Evolutionary conservation across 2,113 vertebrate species (phyloP), one percentile per base, ranked within the genome.

Genomic region (Crocuta crocuta): DNA sequence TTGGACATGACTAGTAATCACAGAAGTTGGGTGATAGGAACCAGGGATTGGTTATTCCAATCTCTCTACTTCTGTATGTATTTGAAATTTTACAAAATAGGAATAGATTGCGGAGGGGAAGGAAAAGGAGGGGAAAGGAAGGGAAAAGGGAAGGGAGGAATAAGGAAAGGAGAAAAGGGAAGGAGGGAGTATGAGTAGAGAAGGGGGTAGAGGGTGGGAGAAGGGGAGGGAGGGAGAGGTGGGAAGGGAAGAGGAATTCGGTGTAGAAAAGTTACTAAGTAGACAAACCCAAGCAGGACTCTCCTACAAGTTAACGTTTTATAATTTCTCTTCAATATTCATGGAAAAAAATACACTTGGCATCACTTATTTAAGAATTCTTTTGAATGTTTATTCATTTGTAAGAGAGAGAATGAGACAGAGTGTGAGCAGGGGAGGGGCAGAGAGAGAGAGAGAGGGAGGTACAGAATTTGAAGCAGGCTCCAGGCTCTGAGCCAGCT

Each of bases 61-160:
- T 53, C 33, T 55, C 33, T 73, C 63, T 70, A 82, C 21, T 95
- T 94, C 17, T 21, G 43, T 53, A 39, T 48, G 48, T 76, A 11
- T 74, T 65, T 95, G 50, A 94, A 71, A 84, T 71, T 91, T 95
- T 87, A 79, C 45, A 74, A 81, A 95, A 86, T 21, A 81, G 35
- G 65, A 19, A n/a, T 19, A 84, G 78, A 24, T 39, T 43, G 19
- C 33, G 48, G 39, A 92, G 6, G 31, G 26, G 31, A 84, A 31
- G 31, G 19, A 58, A 73, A 3, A 61, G 58, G 58, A 61, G 21
- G 66, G 63, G 7, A 84, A 78, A 85, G 66, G 4, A 24, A 76
- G 45, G 1, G 1, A 13, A 3, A 55, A 35, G 0, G 1, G 10
- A 4, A 39, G 17, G 33, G 58, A 17, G 12, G 16, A 31, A 74